Conservation (phyloP, 1,140 invertebrate species). For the Orius insidiosus region DNA sequence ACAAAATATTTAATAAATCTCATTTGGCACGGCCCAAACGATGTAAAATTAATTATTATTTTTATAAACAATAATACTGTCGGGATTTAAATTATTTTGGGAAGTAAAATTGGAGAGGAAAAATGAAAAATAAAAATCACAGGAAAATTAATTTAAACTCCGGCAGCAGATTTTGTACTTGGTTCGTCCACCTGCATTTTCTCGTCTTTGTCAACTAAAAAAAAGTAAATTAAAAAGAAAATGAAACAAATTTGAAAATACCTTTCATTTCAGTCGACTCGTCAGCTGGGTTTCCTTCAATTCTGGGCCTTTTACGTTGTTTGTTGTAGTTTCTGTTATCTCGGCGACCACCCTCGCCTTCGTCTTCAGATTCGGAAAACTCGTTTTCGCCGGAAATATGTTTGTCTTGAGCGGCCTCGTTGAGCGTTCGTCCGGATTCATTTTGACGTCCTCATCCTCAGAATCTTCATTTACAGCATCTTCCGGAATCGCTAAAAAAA, state of each 20-base stretch:
- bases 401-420: conserved; percentile 79
- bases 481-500: conserved; percentile 59
- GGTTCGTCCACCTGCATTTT: too few species aligned
- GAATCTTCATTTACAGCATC: conserved; percentile 79
- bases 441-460: conserved; percentile 70
- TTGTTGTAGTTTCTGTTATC: conserved; percentile 48
- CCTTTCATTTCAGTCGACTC: conserved; percentile 8
- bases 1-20: too few species aligned
- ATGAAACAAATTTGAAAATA: background rate
- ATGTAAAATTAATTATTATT: too few species aligned
- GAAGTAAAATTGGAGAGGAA: too few species aligned
- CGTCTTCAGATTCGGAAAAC: conserved; percentile 93
- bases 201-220: too few species aligned
- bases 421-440: conserved; percentile 78
- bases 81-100: too few species aligned
- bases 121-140: too few species aligned
- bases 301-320: conserved; percentile 2
- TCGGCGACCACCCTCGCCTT: conserved; percentile 54
- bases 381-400: conserved; percentile 91
- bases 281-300: background rate
- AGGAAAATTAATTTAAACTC: too few species aligned
- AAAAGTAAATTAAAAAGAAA: too few species aligned
- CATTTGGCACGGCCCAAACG: too few species aligned
- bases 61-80: too few species aligned
- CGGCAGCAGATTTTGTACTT: too few species aligned